Conservation (phyloP, 2,113 vertebrate genomes). For the Passer montanus region DNA sequence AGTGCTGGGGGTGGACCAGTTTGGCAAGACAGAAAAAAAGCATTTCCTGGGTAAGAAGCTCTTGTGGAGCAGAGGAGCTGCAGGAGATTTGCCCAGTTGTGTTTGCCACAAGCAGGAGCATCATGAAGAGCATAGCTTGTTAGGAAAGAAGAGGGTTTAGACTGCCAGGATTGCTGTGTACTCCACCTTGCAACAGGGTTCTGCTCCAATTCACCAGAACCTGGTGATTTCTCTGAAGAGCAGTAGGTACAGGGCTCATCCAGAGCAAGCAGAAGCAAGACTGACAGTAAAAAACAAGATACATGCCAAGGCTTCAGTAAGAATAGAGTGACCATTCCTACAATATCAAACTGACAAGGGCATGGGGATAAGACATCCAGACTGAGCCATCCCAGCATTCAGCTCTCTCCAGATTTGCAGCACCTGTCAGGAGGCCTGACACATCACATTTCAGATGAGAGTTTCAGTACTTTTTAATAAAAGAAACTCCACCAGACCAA, state of each 20-base stretch:
- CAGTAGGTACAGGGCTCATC: not conserved
- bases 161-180: not conserved
- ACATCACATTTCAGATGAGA: not conserved
- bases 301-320: not conserved
- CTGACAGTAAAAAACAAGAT: not conserved
- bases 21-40: not conserved
- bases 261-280: not conserved
- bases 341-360: not conserved
- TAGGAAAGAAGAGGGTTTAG: not conserved
- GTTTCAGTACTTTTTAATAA: not conserved
- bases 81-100: not conserved
- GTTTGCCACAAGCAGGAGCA: not conserved
- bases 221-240: not conserved
- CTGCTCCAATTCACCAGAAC: not conserved
- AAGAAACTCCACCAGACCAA: not conserved
- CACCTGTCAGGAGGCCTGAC: not conserved
- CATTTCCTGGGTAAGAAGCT: not conserved
- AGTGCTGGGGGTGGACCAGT: not conserved
- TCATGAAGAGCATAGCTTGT: accelerated
- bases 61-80: not conserved
- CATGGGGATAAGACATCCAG: not conserved
- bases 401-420: not conserved
- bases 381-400: not conserved
- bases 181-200: not conserved
- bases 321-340: not conserved